phyloP scores from a whole-genome alignment of 2,888 invertebrate species.

The Aleiodes alternator region DNA sequence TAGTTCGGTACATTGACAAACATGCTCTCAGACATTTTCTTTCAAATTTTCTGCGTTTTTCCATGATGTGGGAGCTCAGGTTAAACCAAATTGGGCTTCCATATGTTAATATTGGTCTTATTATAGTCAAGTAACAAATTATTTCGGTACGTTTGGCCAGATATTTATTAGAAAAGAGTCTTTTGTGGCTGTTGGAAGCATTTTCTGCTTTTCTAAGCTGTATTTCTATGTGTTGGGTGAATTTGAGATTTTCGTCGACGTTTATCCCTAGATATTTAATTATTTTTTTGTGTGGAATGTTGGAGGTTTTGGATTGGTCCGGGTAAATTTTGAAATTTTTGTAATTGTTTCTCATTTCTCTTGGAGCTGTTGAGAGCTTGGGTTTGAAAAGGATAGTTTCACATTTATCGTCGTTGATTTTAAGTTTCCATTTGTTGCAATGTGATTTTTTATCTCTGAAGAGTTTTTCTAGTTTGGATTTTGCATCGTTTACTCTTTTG shows the following conservation, averaged over 20 bases:
- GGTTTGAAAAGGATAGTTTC: constrained; percentile 47
- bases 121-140: constrained; percentile 39
- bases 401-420: constrained; percentile 50
- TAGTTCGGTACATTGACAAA: constrained; percentile 14
- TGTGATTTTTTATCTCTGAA: constrained; percentile 37
- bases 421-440: constrained; percentile 52
- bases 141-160: constrained; percentile 35
- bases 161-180: constrained; percentile 36
- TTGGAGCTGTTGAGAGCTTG: constrained; percentile 34
- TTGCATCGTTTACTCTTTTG: too few species aligned
- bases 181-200: background rate
- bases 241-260: constrained; percentile 32
- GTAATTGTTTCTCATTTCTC: constrained; percentile 46
- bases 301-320: background rate
- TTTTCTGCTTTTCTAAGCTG: constrained; percentile 38
- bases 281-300: constrained; percentile 22
- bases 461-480: too few species aligned
- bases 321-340: constrained; percentile 18
- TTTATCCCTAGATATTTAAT: constrained; percentile 46
- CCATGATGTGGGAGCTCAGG: constrained; percentile 34
- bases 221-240: constrained; percentile 26
- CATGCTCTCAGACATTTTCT: constrained; percentile 33
- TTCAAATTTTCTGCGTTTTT: constrained; percentile 30
- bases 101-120: constrained; percentile 48
- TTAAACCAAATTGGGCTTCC: constrained; percentile 42